Base-by-base conservation (phyloP, 35 echinoderm and acorn worm species). In the Acanthaster planci region DNA sequence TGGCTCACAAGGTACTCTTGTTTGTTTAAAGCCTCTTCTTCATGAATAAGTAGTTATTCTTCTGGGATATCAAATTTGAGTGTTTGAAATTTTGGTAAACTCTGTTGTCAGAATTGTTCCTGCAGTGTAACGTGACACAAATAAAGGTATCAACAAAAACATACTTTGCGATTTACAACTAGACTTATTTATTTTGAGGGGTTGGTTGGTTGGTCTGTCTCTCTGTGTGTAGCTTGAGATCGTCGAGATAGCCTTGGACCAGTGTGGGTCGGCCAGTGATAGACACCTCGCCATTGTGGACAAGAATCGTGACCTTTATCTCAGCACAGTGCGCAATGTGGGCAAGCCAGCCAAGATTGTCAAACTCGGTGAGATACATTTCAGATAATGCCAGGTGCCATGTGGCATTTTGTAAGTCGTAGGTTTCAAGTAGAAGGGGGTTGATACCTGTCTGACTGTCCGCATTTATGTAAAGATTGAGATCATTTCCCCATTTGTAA, bases 271-370 rank as follows among this genome's bases (percentile, higher is more conserved):
- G 39, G 80, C 96, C 35, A 85, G 92, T 54, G 96, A 99, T 36
- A 86, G 96, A 78, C 87, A 84, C 32, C 82, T 99, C 23, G 96
- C 96, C n/a, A 86, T 99, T 18, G 92, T 99, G n/a, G 96, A 99
- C 67, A 99, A 94, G 84, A 99, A 99, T 56, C 55, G 96, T 76
- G 96, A 99, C 55, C 86, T 99, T 7, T 94, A 94, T 78, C 86
- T 99, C 22, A 86, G 88, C 31, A 91, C 92, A 37, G 96, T 99
- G 16, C 82, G 96, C 37, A 94, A 87, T 39, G 90, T 99, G 83
- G 96, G 96, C 55, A 99, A 94, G 77, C 82, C 92, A 77, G 68
- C 84, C 29, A 93, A 94, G 85, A 92, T 99, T 86, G 82, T 99
- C 72, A 99, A 99, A 58, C 81, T 99, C 68, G 96, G 96, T 99